Base-by-base conservation (phyloP, 2,113 vertebrate species). In the Sterrhoptilus dennistouni region DNA sequence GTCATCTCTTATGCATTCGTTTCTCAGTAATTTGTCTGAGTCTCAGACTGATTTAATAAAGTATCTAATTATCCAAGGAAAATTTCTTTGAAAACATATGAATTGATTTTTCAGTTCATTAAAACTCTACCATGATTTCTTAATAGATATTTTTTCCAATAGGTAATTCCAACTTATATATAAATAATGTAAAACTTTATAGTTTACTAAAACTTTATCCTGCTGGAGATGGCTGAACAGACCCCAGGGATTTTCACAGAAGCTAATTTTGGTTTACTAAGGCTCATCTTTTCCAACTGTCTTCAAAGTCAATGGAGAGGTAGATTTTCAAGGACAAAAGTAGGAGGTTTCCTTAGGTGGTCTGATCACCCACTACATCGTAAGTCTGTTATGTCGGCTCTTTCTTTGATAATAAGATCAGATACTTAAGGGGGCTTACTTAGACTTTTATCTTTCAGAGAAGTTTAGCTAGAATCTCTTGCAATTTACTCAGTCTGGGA, bases 61-160 rank as follows among this genome's bases (percentile, higher is more conserved):
- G 31, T 53, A 61, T 83, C 40, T 88, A 90, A 91, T 94, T 93
- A 97, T 61, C n/a, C 40, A 11, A 45, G 54, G 12, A 93, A 96
- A 75, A 50, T 20, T 83, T 88, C 40, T 94, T 91, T 88, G 82
- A 90, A 96, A 94, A 86, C 35, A 80, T 19, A 53, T 49, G 14
- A 94, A 92, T 61, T 54, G 42, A 83, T 86, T 93, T 94, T 95
- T 86, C n/a, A 60, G 63, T 77, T 91, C 63, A 50, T 93, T 94
- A 83, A 93, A 94, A 80, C 5, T 49, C 65, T 88, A 28, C 15
- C 47, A 36, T 57, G 40, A 88, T 88, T 90, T 93, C 82, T 92
- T 76, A 42, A 69, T 11, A 90, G 63, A 74, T 85, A 57, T 29
- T 65, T 93, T 49, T 88, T 90, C 47, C 45, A 50, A 42, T 11